Evolutionary conservation across 1,140 invertebrate species (phyloP), one percentile per base, ranked within the genome.

Genomic region (Venustaconcha ellipsiformis): DNA sequence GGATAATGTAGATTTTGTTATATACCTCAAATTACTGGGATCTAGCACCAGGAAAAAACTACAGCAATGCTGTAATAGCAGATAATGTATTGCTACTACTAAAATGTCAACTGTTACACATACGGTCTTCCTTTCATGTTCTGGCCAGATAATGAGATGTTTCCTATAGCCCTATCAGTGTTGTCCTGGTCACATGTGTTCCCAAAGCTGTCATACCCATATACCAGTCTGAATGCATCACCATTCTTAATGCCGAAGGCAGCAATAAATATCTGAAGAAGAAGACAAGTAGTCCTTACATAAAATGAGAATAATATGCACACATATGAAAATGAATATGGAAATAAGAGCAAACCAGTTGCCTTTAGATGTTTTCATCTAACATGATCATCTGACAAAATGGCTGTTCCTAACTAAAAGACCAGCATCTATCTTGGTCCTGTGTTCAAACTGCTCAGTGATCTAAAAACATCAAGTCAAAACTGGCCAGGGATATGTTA

Each of bases 131-230:
- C 93, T 48, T 92, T 92, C 65, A 95, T 96, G 86, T 96, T 94
- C 78, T 94, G 91, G 18, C 96, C 96, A 18, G 95, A 95, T 57
- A 95, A 89, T 12, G 94, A 92, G 81, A 95, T 92, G 82, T 93
- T 93, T 55, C 93, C 93, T 78, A 95, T 93, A 78, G 93, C 93
- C 78, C 78, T 83, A 59, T 93, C 93, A 77, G 78, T 78, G 73
- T 93, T 93, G 80, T 94, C 93, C 64, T 94, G 93, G 30, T 96
- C 96, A 90, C 97, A 99, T 56, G 95, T 96, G 89, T 98, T 98
- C n/a, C 96, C 96, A 92, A 96, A 98, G 79, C 95, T 97, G 88
- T 99, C 96, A 90, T 96, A 97, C 64, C 97, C 96, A 92, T 97
- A 96, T 74, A 97, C 94, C 12, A 98, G 92, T 77, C 96, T 92